These are phyloP conservation scores for Gnatocerus cornutus DNA, from an alignment of 2,888 invertebrate species.

Conservation along the genomic window DNA sequence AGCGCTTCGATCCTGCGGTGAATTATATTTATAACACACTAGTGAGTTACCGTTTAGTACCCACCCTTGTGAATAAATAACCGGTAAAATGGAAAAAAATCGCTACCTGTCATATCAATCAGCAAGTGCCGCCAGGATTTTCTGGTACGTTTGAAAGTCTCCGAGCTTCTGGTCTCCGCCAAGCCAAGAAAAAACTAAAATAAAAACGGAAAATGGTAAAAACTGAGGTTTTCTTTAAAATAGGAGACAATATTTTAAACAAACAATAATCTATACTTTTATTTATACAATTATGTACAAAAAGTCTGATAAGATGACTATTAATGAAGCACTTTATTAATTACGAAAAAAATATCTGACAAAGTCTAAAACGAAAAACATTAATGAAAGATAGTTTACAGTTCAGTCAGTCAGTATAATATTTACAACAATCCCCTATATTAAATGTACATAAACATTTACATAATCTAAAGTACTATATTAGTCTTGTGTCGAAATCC, in stretches of 20 bases:
- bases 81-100: no score
- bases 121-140: no score
- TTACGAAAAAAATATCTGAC: background rate
- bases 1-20: no score
- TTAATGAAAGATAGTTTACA: slow-evolving; percentile 53
- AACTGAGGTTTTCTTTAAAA: background rate
- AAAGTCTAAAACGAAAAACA: slow-evolving; percentile 46
- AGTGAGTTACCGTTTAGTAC: no score
- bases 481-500: slow-evolving; percentile 12
- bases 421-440: slow-evolving; percentile 59
- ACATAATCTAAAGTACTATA: slow-evolving; percentile 39
- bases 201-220: background rate
- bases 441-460: slow-evolving; percentile 50
- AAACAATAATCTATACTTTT: background rate
- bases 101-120: no score
- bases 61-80: no score
- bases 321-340: slow-evolving; percentile 7
- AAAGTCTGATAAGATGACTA: background rate
- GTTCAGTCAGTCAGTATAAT: slow-evolving; percentile 67
- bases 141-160: no score
- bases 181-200: no score
- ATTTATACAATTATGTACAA: slow-evolving; percentile 10
- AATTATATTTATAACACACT: no score
- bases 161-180: no score
- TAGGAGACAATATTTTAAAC: background rate